phyloP scores from a whole-genome alignment of 2,113 vertebrate genomes.

The Columba livia region DNA sequence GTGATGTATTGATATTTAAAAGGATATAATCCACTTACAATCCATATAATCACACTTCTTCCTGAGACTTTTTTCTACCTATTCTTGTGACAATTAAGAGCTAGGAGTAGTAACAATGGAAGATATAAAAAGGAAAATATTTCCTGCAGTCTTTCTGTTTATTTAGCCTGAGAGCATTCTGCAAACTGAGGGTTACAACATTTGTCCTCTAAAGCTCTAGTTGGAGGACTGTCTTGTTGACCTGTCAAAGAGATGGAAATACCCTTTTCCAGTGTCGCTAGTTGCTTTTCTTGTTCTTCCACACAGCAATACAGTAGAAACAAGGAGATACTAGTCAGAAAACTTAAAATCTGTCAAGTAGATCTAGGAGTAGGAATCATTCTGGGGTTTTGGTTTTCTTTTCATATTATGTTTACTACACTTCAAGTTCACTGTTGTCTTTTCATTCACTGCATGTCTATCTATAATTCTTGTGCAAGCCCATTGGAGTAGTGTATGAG shows the following conservation, averaged over 20 bases:
- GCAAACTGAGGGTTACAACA: background rate
- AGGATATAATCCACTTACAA: background rate
- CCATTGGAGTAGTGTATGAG: background rate
- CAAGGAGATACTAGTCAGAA: background rate
- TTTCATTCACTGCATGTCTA: background rate
- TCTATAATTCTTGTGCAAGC: background rate
- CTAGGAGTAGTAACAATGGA: background rate
- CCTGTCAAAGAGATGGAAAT: background rate
- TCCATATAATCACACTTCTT: background rate
- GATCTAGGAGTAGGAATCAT: background rate
- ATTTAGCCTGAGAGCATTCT: background rate
- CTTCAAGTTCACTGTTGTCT: background rate
- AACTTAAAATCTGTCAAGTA: background rate
- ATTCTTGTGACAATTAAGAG: background rate
- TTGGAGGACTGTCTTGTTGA: background rate
- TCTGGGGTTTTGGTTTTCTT: background rate
- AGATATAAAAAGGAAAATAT: background rate
- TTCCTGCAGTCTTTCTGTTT: background rate
- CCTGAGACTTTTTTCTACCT: background rate
- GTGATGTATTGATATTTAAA: constrained; percentile 35
- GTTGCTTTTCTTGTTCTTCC: background rate
- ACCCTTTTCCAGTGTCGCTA: background rate
- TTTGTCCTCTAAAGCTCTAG: background rate
- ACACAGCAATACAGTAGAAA: background rate
- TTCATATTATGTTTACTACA: background rate